phyloP scores from a whole-genome alignment of 2,797 vertebrate species.

The Pseudochirops corinnae region DNA sequence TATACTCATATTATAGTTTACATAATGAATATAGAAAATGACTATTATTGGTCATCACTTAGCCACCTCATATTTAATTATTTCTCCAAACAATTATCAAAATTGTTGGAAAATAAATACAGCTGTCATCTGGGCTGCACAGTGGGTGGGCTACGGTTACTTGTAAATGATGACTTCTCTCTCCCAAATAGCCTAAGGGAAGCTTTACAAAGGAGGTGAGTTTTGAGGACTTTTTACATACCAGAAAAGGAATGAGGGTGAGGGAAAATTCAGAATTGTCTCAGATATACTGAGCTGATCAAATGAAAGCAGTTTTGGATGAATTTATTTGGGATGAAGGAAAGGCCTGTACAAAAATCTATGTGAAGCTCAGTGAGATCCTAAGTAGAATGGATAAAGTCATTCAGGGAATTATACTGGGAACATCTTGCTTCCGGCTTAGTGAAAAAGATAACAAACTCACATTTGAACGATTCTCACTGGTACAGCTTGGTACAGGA shows the following conservation, averaged over 20 bases:
- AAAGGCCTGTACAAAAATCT: not conserved
- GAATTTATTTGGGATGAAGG: not conserved
- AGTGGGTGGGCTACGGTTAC: not conserved
- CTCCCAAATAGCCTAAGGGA: not conserved
- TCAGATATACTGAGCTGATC: not conserved
- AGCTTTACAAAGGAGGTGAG: not conserved
- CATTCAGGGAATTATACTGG: not conserved
- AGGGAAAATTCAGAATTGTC: not conserved
- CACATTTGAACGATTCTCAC: too few species aligned
- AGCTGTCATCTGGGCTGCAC: not conserved
- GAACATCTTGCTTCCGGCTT: not conserved
- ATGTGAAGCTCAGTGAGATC: not conserved
- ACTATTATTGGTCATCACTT: not conserved
- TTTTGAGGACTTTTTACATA: not conserved
- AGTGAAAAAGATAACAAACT: not conserved
- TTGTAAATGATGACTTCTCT: not conserved
- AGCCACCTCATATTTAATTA: not conserved
- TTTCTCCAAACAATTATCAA: not conserved
- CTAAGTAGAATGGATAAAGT: not conserved
- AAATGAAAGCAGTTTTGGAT: not conserved
- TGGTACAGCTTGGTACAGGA: not conserved
- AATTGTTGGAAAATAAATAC: not conserved
- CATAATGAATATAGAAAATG: not conserved
- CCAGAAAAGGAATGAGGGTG: not conserved
- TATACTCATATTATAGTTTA: not conserved